Conservation (phyloP, 2,113 vertebrate genomes). For the Cynocephalus volans region DNA sequence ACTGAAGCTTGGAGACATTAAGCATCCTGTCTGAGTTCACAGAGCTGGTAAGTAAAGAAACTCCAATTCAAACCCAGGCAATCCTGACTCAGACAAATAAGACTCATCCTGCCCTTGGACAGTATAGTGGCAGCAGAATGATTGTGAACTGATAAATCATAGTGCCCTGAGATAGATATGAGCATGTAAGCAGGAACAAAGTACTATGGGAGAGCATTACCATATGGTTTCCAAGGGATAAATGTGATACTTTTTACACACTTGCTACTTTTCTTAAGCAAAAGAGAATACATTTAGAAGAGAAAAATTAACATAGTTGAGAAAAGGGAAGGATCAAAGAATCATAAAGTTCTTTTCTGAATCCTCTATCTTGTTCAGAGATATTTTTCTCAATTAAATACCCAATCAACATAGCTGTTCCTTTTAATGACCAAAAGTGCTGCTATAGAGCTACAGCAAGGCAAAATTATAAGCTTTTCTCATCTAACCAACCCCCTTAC, state of each 20-base stretch:
- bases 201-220: slow-evolving; percentile 59
- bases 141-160: slow-evolving; percentile 41
- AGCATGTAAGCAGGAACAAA: slow-evolving; percentile 61
- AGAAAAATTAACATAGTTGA: slow-evolving; percentile 72
- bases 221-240: slow-evolving; percentile 56
- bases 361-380: background rate
- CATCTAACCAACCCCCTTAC: background rate
- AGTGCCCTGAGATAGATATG: slow-evolving; percentile 29
- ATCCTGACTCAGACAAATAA: background rate
- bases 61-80: background rate
- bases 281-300: slow-evolving; percentile 65
- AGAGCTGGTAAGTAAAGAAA: background rate
- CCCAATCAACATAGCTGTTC: background rate
- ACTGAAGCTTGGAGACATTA: background rate
- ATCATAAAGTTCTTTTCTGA: slow-evolving; percentile 45
- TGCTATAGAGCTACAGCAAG: background rate
- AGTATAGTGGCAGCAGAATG: background rate
- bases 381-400: slow-evolving; percentile 62
- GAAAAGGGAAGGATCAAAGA: slow-evolving; percentile 52
- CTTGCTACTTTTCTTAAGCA: slow-evolving; percentile 67
- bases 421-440: background rate
- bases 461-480: background rate
- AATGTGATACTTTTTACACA: slow-evolving; percentile 62
- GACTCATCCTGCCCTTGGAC: background rate
- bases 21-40: background rate